A percentile compares a stretch with the other conserved stretches of the same genome.
These are phyloP conservation scores for Dufourea novaeangliae DNA, from an alignment of 1,140 invertebrate species.

Conservation along the genomic window DNA sequence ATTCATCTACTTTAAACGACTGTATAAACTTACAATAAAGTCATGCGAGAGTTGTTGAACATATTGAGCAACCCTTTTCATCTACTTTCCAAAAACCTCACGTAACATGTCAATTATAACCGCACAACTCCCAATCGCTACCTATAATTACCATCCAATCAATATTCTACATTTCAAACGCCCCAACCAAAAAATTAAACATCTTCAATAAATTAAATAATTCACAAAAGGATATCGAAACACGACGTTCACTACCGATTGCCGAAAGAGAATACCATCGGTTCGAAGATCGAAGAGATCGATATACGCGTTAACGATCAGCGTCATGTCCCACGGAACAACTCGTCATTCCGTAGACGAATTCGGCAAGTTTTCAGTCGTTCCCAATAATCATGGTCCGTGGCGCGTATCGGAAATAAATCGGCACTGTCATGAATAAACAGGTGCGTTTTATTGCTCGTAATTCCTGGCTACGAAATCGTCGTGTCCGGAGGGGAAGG, in stretches of 20 bases:
- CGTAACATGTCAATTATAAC: too few relatives aligned
- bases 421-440: conserved; percentile 35
- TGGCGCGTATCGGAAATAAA: conserved; percentile 49
- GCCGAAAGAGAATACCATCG: neutral
- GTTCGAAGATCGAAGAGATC: conserved; percentile 18
- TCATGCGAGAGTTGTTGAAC: too few relatives aligned
- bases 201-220: neutral
- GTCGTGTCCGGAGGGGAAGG: neutral
- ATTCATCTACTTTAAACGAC: too few relatives aligned
- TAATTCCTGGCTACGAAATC: conserved; percentile 59
- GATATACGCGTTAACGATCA: conserved; percentile 32
- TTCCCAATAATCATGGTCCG: conserved; percentile 39
- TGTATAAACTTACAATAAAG: too few relatives aligned
- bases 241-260: conserved; percentile 8
- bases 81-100: too few relatives aligned
- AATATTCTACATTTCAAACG: too few relatives aligned
- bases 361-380: conserved; percentile 36
- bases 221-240: neutral
- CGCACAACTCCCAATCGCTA: too few relatives aligned
- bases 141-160: too few relatives aligned
- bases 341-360: neutral
- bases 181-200: too few relatives aligned
- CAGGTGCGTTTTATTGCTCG: conserved; percentile 65
- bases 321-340: neutral
- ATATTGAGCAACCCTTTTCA: too few relatives aligned